Conservation (phyloP, 2,797 vertebrate genomes). For the Melanotaenia maccullochi region DNA sequence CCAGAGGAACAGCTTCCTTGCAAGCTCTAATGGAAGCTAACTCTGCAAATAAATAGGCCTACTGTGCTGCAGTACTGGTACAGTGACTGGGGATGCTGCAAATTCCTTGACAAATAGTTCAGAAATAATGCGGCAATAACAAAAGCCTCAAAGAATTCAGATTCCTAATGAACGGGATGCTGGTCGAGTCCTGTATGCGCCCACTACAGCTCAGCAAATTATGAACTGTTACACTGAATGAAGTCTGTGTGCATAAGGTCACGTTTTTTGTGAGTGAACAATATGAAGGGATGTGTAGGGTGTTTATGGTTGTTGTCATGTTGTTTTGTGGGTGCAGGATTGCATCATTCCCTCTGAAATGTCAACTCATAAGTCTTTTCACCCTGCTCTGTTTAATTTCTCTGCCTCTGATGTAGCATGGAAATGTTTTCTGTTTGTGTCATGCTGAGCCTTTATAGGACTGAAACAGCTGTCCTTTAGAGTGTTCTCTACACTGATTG, state of each 20-base stretch:
- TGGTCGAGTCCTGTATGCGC: slow-evolving; percentile 57
- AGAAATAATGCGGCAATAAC: slow-evolving; percentile 84
- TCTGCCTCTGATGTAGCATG: slow-evolving; percentile 56
- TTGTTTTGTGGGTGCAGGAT: slow-evolving; percentile 35
- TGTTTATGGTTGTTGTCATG: slow-evolving; percentile 25
- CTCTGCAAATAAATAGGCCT: slow-evolving; percentile 69
- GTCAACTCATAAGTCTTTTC: slow-evolving; percentile 71
- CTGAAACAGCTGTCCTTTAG: slow-evolving; percentile 43
- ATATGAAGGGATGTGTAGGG: slow-evolving; percentile 10
- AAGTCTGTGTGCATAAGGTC: slow-evolving; percentile 1
- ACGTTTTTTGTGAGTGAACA: slow-evolving; percentile 14
- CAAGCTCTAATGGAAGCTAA: slow-evolving; percentile 42
- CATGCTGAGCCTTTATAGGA: slow-evolving; percentile 32
- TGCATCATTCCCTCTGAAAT: slow-evolving; percentile 55
- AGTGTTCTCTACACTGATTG: slow-evolving; percentile 20
- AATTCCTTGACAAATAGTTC: slow-evolving; percentile 87
- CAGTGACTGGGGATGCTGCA: slow-evolving; percentile 64
- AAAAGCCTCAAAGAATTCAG: slow-evolving; percentile 81
- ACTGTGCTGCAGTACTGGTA: slow-evolving; percentile 70
- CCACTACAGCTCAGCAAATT: slow-evolving; percentile 60
- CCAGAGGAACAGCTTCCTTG: slow-evolving; percentile 44
- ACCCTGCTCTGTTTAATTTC: slow-evolving; percentile 39
- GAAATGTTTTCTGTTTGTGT: slow-evolving; percentile 34
- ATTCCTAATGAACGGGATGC: slow-evolving; percentile 76
- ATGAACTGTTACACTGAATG: slow-evolving; percentile 45